phyloP scores from a whole-genome alignment of 2,888 invertebrate genomes.

The Herminia tarsipennalis region DNA sequence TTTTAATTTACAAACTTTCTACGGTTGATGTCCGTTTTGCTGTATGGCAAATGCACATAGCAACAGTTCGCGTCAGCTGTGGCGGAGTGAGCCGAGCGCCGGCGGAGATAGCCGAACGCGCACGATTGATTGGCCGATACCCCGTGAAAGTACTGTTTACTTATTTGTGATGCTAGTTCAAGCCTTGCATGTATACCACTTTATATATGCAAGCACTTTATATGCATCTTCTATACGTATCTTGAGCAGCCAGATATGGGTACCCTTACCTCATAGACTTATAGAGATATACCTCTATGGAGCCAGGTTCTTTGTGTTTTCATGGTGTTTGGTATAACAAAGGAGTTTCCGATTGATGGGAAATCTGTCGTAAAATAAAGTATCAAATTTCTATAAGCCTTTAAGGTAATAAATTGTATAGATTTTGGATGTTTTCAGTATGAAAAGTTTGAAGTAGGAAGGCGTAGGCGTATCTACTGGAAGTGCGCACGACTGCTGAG shows the following conservation, averaged over 20 bases:
- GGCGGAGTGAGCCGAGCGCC: constrained; percentile 54
- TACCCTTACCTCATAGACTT: background rate
- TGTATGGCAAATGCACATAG: constrained; percentile 70
- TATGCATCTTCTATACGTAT: constrained; percentile 5
- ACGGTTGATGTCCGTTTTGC: constrained; percentile 57
- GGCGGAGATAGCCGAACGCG: constrained; percentile 54
- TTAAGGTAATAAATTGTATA: background rate
- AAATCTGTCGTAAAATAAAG: background rate
- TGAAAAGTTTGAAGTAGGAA: no score
- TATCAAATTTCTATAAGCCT: background rate
- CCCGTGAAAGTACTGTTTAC: constrained; percentile 55
- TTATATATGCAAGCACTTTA: no score
- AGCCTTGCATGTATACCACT: constrained; percentile 7
- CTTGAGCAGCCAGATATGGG: background rate
- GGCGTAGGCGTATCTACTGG: no score
- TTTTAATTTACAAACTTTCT: constrained; percentile 8
- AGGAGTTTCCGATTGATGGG: constrained; percentile 3
- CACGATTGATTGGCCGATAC: constrained; percentile 65
- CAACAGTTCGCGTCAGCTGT: constrained; percentile 82
- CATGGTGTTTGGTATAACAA: constrained; percentile 10
- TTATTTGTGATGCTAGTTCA: constrained; percentile 31
- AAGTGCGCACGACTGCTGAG: no score
- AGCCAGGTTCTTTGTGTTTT: constrained; percentile 9
- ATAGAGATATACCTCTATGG: background rate
- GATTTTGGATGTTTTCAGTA: no score